Percentiles rank a stretch among this genome's conserved stretches.
These are phyloP conservation scores for Leptogaster cylindrica DNA, from an alignment of 2,888 invertebrate species.

Conservation along the genomic window DNA sequence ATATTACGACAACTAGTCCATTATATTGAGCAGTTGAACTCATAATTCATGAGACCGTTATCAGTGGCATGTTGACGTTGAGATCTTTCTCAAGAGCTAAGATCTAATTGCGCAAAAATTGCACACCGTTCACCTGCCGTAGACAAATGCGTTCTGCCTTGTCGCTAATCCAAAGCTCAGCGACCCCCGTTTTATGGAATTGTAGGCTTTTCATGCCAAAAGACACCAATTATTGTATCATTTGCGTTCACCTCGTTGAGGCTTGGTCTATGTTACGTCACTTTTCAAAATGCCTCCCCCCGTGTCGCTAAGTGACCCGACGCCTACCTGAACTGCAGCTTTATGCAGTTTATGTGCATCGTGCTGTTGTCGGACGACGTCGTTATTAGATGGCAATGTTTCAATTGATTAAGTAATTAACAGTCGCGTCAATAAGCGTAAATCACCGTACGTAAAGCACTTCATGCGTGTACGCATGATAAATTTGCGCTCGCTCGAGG, in stretches of 20 bases:
- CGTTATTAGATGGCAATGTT: constrained; percentile 38
- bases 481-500: neutral
- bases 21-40: too few species aligned
- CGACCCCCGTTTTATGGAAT: constrained; percentile 7
- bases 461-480: constrained; percentile 31
- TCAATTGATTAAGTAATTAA: constrained; percentile 46
- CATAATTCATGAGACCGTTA: too few species aligned
- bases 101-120: constrained; percentile 9
- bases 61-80: neutral
- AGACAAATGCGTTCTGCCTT: constrained; percentile 7
- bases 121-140: constrained; percentile 4
- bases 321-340: constrained; percentile 11
- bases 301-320: neutral
- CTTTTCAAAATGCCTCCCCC: too few species aligned
- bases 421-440: constrained; percentile 40
- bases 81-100: neutral
- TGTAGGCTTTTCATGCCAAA: neutral
- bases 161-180: constrained; percentile 21
- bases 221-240: neutral
- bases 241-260: neutral
- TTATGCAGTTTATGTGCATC: neutral
- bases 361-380: constrained; percentile 5
- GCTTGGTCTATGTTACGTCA: too few species aligned
- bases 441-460: constrained; percentile 29
- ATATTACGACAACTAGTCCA: too few species aligned